phyloP scores from a whole-genome alignment of 1,140 invertebrate species.

The Drosophila hydei region DNA sequence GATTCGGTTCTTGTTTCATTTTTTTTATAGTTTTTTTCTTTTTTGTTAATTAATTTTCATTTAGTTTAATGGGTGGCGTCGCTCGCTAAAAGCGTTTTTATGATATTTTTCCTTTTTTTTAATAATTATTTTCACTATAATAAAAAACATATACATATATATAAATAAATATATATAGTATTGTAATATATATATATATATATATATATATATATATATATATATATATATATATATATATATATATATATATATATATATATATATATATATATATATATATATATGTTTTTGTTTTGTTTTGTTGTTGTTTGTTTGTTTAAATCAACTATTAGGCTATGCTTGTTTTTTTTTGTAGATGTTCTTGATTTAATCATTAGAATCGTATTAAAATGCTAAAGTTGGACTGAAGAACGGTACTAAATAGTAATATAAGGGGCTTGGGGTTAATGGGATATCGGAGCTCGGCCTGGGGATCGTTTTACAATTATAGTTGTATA shows the following conservation, averaged over 20 bases:
- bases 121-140: constrained; percentile 5
- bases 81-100: constrained; percentile 68
- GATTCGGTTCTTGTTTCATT: constrained; percentile 12
- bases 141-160: background rate
- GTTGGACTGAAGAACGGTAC: constrained; percentile 49
- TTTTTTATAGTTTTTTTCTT: constrained; percentile 14
- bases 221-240: background rate
- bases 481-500: constrained; percentile 4
- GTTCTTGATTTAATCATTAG: constrained; percentile 13
- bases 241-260: background rate
- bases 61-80: constrained; percentile 74
- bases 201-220: background rate
- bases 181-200: background rate
- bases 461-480: background rate
- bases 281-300: constrained; percentile 20
- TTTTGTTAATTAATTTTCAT: constrained; percentile 19
- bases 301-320: constrained; percentile 22
- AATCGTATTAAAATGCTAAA: constrained; percentile 37
- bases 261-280: background rate
- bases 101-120: background rate
- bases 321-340: constrained; percentile 21
- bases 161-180: background rate
- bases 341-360: constrained; percentile 3
- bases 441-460: background rate
- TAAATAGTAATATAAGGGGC: constrained; percentile 30